phyloP scores from a whole-genome alignment of 2,797 vertebrate genomes.

The Potorous gilbertii region DNA sequence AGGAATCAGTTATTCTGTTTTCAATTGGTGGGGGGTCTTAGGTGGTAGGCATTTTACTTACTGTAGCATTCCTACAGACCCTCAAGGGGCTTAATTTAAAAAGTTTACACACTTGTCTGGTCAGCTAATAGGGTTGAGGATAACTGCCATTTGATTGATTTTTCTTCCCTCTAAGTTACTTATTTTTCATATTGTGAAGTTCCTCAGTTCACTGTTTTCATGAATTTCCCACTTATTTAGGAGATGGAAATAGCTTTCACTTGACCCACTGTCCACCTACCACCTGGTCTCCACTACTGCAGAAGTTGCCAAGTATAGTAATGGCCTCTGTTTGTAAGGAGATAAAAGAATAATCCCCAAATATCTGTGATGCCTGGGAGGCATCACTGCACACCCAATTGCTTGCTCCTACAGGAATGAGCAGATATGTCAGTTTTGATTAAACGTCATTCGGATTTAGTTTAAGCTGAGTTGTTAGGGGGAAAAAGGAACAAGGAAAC shows the following conservation, averaged over 20 bases:
- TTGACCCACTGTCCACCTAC: not conserved
- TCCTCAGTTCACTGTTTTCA: not conserved
- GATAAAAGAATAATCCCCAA: not conserved
- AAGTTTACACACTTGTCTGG: constrained; percentile 8
- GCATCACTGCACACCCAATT: not conserved
- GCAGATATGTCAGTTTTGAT: constrained; percentile 1
- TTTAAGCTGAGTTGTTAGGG: not conserved
- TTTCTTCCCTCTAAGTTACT: constrained; percentile 36
- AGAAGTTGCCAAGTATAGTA: not conserved
- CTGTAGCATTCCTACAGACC: not conserved
- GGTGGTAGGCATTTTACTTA: not conserved
- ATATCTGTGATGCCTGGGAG: not conserved
- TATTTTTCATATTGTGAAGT: constrained; percentile 16
- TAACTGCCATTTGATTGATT: not conserved
- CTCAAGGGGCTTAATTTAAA: not conserved
- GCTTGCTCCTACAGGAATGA: not conserved
- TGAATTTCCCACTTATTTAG: not conserved
- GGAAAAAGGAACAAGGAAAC: constrained; percentile 12
- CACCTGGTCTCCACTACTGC: not conserved
- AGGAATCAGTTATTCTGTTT: constrained; percentile 13
- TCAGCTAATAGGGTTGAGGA: not conserved
- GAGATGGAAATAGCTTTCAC: not conserved
- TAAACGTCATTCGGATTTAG: constrained; percentile 4
- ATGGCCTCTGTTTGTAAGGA: not conserved
- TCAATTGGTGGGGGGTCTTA: not conserved